Percentiles rank a stretch among this genome's conserved stretches.
Evolutionary conservation across 2,113 vertebrate species (phyloP).

Genomic region (Tautogolabrus adspersus): DNA sequence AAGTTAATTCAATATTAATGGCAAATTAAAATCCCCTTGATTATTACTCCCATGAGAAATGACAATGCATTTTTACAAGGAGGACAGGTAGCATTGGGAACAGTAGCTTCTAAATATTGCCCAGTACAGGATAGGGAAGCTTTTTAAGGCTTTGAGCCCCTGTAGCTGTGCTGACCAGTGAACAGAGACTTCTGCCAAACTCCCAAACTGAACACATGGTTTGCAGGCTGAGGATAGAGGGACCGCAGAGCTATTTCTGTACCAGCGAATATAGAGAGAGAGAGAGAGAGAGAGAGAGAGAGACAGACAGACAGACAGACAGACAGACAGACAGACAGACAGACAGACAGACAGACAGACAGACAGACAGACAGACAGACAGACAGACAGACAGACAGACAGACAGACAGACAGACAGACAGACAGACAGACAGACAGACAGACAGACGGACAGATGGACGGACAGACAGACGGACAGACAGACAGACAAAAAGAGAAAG

Average conservation of each 20-base stretch:
- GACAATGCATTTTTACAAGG: slow-evolving; percentile 41
- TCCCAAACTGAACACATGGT: slow-evolving; percentile 71
- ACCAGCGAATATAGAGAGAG: slow-evolving; percentile 46
- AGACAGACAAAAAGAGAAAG: slow-evolving; percentile 33
- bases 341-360: slow-evolving; percentile 15
- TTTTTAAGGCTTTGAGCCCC: slow-evolving; percentile 58
- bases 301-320: slow-evolving; percentile 23
- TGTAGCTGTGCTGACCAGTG: slow-evolving; percentile 58
- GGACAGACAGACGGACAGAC: too few relatives aligned
- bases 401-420: slow-evolving; percentile 23
- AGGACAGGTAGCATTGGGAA: slow-evolving; percentile 12
- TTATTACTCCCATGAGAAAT: slow-evolving; percentile 33
- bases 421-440: slow-evolving; percentile 23
- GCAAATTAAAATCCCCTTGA: slow-evolving; percentile 41
- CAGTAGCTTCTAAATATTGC: neutral
- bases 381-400: slow-evolving; percentile 23
- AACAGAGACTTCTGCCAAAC: slow-evolving; percentile 66
- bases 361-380: slow-evolving; percentile 30
- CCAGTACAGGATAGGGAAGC: slow-evolving; percentile 19
- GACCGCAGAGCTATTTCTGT: slow-evolving; percentile 72
- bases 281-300: slow-evolving; percentile 39
- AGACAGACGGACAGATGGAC: too few relatives aligned
- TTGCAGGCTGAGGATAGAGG: slow-evolving; percentile 61
- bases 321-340: slow-evolving; percentile 23
- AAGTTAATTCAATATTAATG: slow-evolving; percentile 47